Evolutionary conservation across 2,888 invertebrate species (phyloP), one percentile per base, ranked within the genome.

Genomic region (Octonoba sinensis): DNA sequence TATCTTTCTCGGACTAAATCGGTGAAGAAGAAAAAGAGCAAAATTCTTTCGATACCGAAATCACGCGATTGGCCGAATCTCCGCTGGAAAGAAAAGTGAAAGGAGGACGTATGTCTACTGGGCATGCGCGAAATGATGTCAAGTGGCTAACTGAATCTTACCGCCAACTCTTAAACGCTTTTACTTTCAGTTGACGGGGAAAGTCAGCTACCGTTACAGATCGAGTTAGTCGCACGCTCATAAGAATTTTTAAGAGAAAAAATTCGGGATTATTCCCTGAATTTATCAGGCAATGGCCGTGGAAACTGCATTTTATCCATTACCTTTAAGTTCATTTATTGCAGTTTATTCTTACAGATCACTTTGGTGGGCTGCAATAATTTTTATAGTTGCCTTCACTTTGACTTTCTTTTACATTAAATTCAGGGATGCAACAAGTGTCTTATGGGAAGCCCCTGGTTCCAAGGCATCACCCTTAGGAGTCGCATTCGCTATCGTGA

Each of bases 161-260:
- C 62, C 79, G 73, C 73, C 73, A 81, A 73, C 49, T 69, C 73
- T 81, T 67, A 81, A 72, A 81, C 44, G 56, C 65, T 72, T 47
- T 81, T 79, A 62, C 62, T 36, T 36, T 36, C 36, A 36, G 3
- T 36, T 36, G 36, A 36, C 36, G 36, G 36, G 36, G 36, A 36
- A 69, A 44, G 36, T 69, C 20, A 36, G 69, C 67, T 51, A 36
- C 36, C 36, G 36, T 36, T 36, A 36, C 36, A 8, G 36, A 36
- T 36, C 36, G 36, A 8, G 36, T 36, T 36, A 27, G 62, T 20
- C 46, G 16, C 3, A 27, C 60, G 60, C 27, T 18, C 20, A 22
- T 51, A 51, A 49, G 24, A 59, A 20, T 15, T 51, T 27, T 54
- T 27, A 4, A 2, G 36, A 6, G 36, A 36, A 36, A 36, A 36